A percentile compares a stretch with the other conserved stretches of the same genome.
These are phyloP conservation scores for Melanargia galathea DNA, from an alignment of 2,888 invertebrate genomes.

Conservation along the genomic window DNA sequence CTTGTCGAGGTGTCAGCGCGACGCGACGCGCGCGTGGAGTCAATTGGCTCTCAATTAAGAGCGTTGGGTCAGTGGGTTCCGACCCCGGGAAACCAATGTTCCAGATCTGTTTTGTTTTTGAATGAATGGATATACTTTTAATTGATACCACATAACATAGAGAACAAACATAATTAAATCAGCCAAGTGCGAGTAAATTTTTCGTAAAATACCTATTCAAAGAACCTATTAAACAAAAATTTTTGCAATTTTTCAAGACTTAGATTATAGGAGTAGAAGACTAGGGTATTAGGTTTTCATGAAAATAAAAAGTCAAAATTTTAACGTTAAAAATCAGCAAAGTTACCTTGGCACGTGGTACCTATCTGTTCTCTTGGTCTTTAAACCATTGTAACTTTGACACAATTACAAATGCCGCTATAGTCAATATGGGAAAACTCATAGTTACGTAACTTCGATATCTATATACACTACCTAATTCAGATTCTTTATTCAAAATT, in stretches of 20 bases:
- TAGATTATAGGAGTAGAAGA: too few species aligned
- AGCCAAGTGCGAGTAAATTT: too few species aligned
- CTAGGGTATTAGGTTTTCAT: too few species aligned
- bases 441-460: background rate
- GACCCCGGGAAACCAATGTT: constrained; percentile 25
- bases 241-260: too few species aligned
- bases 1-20: background rate
- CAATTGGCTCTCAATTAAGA: constrained; percentile 39
- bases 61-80: constrained; percentile 39
- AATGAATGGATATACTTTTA: too few species aligned
- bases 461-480: background rate
- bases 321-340: background rate
- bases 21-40: constrained; percentile 6
- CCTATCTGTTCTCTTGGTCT: background rate
- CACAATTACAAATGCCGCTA: background rate
- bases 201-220: too few species aligned
- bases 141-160: too few species aligned
- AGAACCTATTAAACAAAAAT: too few species aligned
- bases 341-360: background rate
- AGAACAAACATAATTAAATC: too few species aligned
- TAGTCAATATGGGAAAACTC: background rate
- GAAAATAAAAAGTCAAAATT: background rate
- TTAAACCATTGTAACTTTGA: background rate
- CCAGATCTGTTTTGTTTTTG: background rate
- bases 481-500: too few species aligned